Base-by-base conservation (phyloP, 2,113 vertebrate genomes). In the Montifringilla adamsi region DNA sequence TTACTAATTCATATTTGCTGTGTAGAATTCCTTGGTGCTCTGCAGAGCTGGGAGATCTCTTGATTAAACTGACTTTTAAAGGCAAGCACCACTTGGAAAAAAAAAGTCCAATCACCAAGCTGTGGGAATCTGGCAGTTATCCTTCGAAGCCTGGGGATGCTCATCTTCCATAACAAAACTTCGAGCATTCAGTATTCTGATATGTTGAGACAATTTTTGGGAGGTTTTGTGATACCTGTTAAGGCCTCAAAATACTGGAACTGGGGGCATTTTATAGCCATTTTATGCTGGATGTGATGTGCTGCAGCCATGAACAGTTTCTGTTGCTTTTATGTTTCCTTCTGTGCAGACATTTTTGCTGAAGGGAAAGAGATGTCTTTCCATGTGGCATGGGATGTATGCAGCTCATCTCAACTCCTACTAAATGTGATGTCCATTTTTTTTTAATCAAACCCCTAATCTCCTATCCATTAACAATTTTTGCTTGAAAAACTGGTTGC, bases 1-100 rank as follows among this genome's bases (percentile, higher is more conserved):
- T 87, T 76, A 33, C 49, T 75, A 56, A 56, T 82, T 91, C 31
- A 6, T 80, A 43, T 91, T 91, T 95, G 39, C 81, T 75, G 16
- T 80, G 70, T 66, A 93, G 87, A 87, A 24, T 31, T 85, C 84
- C 17, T 13, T 66, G 68, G 55, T 87, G 72, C 73, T 82, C 33
- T 75, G 69, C 39, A 84, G 72, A 72, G 69, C 78, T 49, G 56
- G 49, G 55, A 68, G 44, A 72, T 64, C 44, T 70, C 39, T 78
- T 78, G 80, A 73, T 87, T 67, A 55, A 50, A 31, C 12, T 59
- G 68, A 47, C 64, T 60, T 85, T 89, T 80, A 64, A 73, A 60
- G 53, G 24, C 44, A 88, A 79, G 68, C 44, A 79, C 50, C 46
- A 30, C 52, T 89, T 58, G 16, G 63, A 16, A 23, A 31, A 58